Evolutionary conservation across 2,888 invertebrate genomes (phyloP).

Genomic region (Stenodema calcarata): DNA sequence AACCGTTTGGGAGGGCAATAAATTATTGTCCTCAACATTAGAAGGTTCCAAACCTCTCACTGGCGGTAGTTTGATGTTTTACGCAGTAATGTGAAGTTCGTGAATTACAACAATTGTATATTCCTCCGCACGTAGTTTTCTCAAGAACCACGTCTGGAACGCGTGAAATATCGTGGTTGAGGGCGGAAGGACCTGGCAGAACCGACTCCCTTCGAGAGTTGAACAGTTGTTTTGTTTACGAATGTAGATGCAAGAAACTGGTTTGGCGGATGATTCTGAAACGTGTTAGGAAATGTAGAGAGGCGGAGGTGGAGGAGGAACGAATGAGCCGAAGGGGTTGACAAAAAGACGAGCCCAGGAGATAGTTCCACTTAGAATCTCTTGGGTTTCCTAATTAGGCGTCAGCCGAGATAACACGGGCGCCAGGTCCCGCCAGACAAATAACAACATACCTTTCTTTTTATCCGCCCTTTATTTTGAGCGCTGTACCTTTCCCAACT

Average conservation of each 20-base stretch:
- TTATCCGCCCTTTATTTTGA: constrained; percentile 41
- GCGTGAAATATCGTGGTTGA: not conserved
- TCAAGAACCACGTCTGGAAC: not conserved
- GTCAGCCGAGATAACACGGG: constrained; percentile 46
- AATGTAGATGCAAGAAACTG: constrained; percentile 34
- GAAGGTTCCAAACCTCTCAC: too few relatives aligned
- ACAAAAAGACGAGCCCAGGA: constrained; percentile 35
- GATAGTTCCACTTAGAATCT: constrained; percentile 47
- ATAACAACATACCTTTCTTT: constrained; percentile 47
- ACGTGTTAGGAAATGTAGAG: constrained; percentile 4
- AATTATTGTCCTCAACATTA: too few relatives aligned
- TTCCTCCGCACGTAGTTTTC: not conserved
- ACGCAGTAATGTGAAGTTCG: too few relatives aligned
- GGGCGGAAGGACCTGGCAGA: not conserved
- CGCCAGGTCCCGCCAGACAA: constrained; percentile 48
- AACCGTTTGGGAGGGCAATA: too few relatives aligned
- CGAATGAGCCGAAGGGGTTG: constrained; percentile 40
- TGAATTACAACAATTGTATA: too few relatives aligned
- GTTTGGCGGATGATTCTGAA: constrained; percentile 42
- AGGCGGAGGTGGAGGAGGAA: not conserved
- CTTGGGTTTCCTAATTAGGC: constrained; percentile 50
- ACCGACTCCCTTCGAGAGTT: not conserved
- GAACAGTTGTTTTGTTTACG: constrained; percentile 11
- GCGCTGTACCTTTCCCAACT: constrained; percentile 5
- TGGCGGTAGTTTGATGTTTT: too few relatives aligned